Conservation (phyloP, 2,888 invertebrate genomes). For the Fragum sueziense region DNA sequence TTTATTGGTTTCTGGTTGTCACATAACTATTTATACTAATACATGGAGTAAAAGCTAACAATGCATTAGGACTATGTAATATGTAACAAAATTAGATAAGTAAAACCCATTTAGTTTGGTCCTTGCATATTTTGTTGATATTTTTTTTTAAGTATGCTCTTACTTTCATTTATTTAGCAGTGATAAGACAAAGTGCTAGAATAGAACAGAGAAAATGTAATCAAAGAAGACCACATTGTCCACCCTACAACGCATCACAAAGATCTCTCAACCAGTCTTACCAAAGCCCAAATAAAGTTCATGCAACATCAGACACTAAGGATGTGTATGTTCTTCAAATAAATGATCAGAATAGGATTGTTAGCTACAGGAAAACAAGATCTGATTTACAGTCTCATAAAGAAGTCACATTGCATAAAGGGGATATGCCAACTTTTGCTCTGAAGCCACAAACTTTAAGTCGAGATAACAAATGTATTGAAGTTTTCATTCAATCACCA, state of each 20-base stretch:
- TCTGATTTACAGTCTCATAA: not conserved
- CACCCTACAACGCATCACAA: too few species aligned
- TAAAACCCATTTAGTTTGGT: too few species aligned
- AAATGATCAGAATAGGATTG: not conserved
- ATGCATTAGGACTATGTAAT: too few species aligned
- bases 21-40: too few species aligned
- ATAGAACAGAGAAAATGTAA: not conserved
- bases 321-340: not conserved
- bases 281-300: too few species aligned
- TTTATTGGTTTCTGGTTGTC: too few species aligned
- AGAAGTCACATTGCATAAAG: not conserved
- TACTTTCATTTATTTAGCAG: not conserved
- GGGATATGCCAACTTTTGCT: not conserved
- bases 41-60: too few species aligned
- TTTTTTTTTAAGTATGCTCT: too few species aligned
- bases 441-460: constrained; percentile 12
- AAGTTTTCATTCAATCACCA: constrained; percentile 19
- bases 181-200: not conserved
- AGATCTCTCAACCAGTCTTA: too few species aligned
- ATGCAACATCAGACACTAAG: not conserved
- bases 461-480: constrained; percentile 29
- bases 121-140: too few species aligned
- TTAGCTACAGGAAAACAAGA: not conserved
- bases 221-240: too few species aligned
- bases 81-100: too few species aligned